Evolutionary conservation across 92 coral and sea anemone genomes (phyloP), one percentile per base, ranked within the genome.

Genomic region (Phenganax subtilis): DNA sequence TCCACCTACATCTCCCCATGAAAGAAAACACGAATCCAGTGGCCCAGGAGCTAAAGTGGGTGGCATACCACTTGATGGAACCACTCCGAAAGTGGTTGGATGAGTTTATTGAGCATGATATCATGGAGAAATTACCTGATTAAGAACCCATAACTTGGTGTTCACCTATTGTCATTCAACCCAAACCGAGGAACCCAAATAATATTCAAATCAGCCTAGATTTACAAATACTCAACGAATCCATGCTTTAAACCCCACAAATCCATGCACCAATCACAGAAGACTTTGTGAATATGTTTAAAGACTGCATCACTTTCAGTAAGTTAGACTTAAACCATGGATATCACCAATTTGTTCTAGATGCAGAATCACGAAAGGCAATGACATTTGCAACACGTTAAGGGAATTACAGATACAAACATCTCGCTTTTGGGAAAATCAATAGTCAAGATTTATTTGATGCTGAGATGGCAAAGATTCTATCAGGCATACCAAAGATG

Each of bases 381-480:
- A 87, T 84, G 87, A 74, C 88, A 7, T 88, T 85, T 85, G 73
- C 88, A 54, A 85, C 79, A 20, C 88, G 84, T 12, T 88, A 88
- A 86, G 88, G 90, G 51, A 88, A 88, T 30, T 88, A 80, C 71
- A 76, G 88, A 75, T 88, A 88, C 86, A 80, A 84, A 75, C 74
- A 85, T 3, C 57, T 88, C 0, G 90, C 90, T 2, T 85, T 88
- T 68, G 88, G 88, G 4, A 66, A 88, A 25, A 20, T 88, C 7
- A 88, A 85, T 84, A 85, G 88, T 75, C 89, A 88, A 74, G 89
- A 88, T 28, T 78, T 86, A 16, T 88, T 88, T 51, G 91, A 86
- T 51, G 77, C 87, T 20, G 85, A 86, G 57, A 85, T 88, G 67
- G 74, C 82, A 25, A 71, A 57, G 70, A 78, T 88, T 28, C 27